Conservation (phyloP, 1,140 invertebrate genomes). For the Caenorhabditis remanei region DNA sequence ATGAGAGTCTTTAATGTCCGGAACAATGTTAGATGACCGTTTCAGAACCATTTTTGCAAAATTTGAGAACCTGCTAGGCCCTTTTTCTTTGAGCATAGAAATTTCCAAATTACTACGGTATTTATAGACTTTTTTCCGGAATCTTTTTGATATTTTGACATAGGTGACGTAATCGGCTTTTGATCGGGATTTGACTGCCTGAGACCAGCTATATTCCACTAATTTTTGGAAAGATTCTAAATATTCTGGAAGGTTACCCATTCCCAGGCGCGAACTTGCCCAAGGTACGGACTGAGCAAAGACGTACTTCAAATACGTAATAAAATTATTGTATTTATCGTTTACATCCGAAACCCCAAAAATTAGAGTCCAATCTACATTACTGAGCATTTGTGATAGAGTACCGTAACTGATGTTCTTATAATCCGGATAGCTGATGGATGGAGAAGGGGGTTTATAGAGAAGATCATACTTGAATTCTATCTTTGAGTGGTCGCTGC, state of each 20-base stretch:
- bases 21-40: too few species aligned
- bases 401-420: background rate
- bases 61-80: too few species aligned
- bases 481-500: background rate
- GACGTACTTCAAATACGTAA: background rate
- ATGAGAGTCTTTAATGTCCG: too few species aligned
- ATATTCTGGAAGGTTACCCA: background rate
- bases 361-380: background rate
- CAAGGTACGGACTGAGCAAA: background rate
- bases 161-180: too few species aligned
- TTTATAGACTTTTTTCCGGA: too few species aligned
- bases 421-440: background rate
- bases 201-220: too few species aligned
- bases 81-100: too few species aligned
- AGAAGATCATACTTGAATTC: background rate
- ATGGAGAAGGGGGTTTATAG: background rate
- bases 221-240: background rate
- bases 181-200: too few species aligned
- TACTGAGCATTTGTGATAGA: background rate
- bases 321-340: background rate
- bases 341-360: background rate
- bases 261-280: background rate
- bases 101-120: too few species aligned
- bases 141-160: too few species aligned
- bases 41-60: too few species aligned